Base-by-base conservation (phyloP, 2,797 vertebrate genomes). In the Chelmon rostratus region DNA sequence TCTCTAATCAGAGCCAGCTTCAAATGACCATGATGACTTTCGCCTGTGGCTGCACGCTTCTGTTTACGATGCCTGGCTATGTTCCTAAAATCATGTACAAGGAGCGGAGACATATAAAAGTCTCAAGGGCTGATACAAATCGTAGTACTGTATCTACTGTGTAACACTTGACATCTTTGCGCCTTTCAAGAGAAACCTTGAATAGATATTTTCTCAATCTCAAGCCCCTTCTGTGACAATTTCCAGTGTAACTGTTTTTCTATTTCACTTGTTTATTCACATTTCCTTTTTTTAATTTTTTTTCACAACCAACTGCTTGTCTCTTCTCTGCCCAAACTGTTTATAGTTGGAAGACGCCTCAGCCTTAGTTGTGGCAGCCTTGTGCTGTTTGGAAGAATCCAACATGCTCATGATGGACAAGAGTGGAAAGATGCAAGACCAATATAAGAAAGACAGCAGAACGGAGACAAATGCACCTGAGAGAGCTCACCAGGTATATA, bases 401-500 rank as follows among this genome's bases (percentile, higher is more conserved):
- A 40, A 49, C 19, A 16, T 38, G 33, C 61, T 53, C 56, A 75
- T 66, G 33, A 76, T 69, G 49, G 3, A 62, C 6, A 64, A 70
- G 56, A 66, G 54, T 47, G 37, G 9, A 46, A 77, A 77, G 75
- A 79, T 67, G 63, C 21, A 53, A 37, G 25, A 28, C 21, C 6
- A 1, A 40, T 15, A 31, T 21, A 23, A 23, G n/a, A 54, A 21
- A 70, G 15, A 65, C 8, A 8, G 33, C 49, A 40, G 59, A 76
- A 50, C 28, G 21, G 37, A 59, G 33, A 37, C 49, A 65, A 21
- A 10, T 38, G 56, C 47, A 35, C 15, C 16, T 76, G 52, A 73
- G 73, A 70, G 78, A 37, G 38, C 53, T 68, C 68, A 54, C 84
- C 52, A 35, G 35, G 35, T 68, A 38, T 37, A 15, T 74, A 49